Conservation (phyloP, 2,888 invertebrate genomes). For the Spodoptera picta region DNA sequence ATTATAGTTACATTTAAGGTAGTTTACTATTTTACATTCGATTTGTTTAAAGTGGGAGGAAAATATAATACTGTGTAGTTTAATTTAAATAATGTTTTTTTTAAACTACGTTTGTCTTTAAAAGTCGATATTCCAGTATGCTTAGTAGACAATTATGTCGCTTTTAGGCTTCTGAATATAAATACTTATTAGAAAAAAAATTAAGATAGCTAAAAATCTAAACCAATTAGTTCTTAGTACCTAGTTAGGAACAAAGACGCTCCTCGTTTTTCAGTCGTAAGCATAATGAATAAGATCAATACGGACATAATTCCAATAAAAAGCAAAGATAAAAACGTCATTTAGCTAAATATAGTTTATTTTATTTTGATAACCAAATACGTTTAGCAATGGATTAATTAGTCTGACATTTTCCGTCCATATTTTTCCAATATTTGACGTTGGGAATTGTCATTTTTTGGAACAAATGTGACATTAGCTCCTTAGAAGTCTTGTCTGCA, state of each 20-base stretch:
- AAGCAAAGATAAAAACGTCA: conserved; percentile 28
- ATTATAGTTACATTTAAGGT: conserved; percentile 23
- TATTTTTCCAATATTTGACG: too few relatives aligned
- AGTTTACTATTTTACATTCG: not conserved
- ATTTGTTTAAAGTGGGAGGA: conserved; percentile 12
- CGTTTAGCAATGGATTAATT: too few relatives aligned
- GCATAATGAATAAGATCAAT: conserved; percentile 29
- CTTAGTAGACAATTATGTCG: too few relatives aligned
- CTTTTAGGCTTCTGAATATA: too few relatives aligned
- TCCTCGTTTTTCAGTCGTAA: not conserved
- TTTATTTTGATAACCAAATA: conserved; percentile 36
- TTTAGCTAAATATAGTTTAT: conserved; percentile 33
- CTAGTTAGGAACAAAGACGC: too few relatives aligned
- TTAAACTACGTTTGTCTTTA: too few relatives aligned
- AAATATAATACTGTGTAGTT: not conserved
- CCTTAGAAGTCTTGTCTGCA: conserved; percentile 26
- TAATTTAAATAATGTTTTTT: not conserved
- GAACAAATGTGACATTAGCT: conserved; percentile 23
- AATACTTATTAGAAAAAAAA: too few relatives aligned
- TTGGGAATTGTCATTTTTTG: too few relatives aligned
- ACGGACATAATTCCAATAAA: conserved; percentile 28
- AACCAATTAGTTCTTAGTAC: not conserved
- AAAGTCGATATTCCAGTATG: too few relatives aligned
- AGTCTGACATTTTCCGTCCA: too few relatives aligned
- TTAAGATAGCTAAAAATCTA: not conserved